These are phyloP conservation scores for Chinchilla lanigera DNA, from an alignment of 2,113 vertebrate genomes.

Conservation along the genomic window DNA sequence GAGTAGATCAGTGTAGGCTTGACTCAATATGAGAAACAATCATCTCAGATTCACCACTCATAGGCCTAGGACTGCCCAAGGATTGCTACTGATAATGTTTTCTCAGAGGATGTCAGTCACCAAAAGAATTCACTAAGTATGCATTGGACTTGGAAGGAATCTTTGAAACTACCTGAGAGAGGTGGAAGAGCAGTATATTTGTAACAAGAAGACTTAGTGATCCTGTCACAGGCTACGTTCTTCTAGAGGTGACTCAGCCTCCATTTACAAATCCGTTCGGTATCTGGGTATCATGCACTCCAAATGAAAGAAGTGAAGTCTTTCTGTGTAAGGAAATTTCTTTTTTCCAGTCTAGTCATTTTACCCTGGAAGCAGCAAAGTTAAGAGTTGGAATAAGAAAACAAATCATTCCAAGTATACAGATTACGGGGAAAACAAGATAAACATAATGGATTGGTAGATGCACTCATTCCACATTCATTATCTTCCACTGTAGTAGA, in stretches of 20 bases:
- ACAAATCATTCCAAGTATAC: neutral
- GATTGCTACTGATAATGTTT: neutral
- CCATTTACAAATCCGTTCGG: neutral
- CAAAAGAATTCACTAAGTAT: neutral
- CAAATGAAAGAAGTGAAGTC: neutral
- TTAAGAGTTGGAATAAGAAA: neutral
- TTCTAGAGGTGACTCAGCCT: neutral
- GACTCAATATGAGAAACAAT: neutral
- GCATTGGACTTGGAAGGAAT: neutral
- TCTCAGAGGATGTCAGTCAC: neutral
- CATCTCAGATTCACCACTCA: neutral
- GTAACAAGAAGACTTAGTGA: neutral
- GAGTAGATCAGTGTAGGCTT: neutral
- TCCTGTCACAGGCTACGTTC: neutral
- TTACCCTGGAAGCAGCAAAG: conserved; percentile 7
- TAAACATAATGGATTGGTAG: neutral
- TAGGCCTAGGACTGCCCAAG: neutral
- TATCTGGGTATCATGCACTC: neutral
- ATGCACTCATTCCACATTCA: neutral
- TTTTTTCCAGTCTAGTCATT: neutral
- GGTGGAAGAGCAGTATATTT: neutral
- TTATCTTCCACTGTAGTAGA: neutral
- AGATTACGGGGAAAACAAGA: neutral
- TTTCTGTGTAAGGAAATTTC: neutral
- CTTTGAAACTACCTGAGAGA: neutral